These are phyloP conservation scores for Rhagologus leucostigma DNA, from an alignment of 2,113 vertebrate genomes.

Conservation along the genomic window DNA sequence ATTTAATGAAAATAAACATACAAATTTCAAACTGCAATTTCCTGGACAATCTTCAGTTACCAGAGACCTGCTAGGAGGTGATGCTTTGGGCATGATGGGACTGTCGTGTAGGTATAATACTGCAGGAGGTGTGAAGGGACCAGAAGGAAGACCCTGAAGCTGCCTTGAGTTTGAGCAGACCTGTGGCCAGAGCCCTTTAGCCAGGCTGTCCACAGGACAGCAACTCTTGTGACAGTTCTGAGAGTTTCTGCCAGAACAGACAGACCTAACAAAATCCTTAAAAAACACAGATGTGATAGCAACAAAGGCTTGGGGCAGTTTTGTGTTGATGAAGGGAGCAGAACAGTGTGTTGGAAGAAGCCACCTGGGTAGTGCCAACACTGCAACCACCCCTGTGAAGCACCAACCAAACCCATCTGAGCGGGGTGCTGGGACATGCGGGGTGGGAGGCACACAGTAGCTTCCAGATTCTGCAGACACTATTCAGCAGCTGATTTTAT, in stretches of 20 bases:
- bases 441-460: background rate
- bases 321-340: background rate
- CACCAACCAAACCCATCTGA: background rate
- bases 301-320: background rate
- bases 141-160: background rate
- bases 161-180: background rate
- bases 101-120: rapidly evolving
- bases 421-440: background rate
- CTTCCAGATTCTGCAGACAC: background rate
- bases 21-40: background rate
- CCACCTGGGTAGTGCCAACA: background rate
- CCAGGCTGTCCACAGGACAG: background rate
- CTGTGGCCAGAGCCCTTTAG: background rate
- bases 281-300: background rate
- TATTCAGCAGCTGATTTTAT: background rate
- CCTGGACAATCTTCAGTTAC: background rate
- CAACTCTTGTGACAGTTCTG: background rate
- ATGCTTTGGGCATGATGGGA: background rate
- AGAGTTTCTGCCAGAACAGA: background rate
- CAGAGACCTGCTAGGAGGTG: background rate
- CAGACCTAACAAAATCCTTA: background rate
- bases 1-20: background rate
- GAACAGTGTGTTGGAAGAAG: background rate
- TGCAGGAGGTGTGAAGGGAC: background rate
- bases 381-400: background rate